A percentile compares a stretch with the other conserved stretches of the same genome.
phyloP scores from a whole-genome alignment of 2,113 vertebrate species.

The Strigops habroptila region DNA sequence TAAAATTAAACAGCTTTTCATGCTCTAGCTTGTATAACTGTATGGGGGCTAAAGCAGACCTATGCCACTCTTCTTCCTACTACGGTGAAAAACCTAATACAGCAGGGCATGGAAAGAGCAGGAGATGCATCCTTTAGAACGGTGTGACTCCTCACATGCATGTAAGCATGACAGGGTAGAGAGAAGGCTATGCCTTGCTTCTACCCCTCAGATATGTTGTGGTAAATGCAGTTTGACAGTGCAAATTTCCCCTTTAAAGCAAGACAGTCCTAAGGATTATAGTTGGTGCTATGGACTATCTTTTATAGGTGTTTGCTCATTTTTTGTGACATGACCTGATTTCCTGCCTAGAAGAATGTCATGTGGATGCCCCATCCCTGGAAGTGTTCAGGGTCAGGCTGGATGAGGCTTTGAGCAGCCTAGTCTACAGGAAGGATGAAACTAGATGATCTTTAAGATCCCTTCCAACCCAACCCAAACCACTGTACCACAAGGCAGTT shows the following conservation, averaged over 20 bases:
- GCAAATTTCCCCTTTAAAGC: background rate
- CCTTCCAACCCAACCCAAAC: background rate
- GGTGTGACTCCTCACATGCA: background rate
- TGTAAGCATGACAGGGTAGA: background rate
- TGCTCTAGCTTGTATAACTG: background rate
- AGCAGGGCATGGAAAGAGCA: background rate
- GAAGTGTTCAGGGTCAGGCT: background rate
- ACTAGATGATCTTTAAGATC: background rate
- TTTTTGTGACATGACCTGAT: background rate
- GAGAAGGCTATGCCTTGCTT: background rate
- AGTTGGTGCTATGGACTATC: background rate
- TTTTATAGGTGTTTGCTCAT: background rate
- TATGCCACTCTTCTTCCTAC: fast-evolving
- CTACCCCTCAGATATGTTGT: background rate
- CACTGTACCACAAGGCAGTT: background rate
- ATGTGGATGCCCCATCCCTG: background rate
- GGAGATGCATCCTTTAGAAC: background rate
- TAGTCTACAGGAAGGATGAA: background rate
- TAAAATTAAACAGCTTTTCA: background rate
- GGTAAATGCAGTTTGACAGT: background rate
- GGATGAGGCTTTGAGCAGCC: background rate
- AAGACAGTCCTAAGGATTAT: background rate
- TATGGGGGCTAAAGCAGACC: background rate
- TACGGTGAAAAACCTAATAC: background rate
- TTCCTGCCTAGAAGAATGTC: background rate